Evolutionary conservation across 2,888 invertebrate species (phyloP).

Genomic region (Cryptocheilus praepositus): DNA sequence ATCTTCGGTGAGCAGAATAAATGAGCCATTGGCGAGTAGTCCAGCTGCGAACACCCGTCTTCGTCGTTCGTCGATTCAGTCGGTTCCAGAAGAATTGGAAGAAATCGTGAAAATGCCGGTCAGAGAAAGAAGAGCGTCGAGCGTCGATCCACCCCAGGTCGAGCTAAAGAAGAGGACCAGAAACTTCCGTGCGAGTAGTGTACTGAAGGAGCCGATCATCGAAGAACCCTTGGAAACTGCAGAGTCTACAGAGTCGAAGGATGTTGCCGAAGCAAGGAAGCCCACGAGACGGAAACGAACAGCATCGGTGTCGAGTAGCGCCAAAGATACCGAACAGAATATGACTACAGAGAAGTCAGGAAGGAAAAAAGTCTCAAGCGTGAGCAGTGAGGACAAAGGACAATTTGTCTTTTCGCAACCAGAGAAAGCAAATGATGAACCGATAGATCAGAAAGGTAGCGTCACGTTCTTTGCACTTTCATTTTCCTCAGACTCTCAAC

Average conservation of each 20-base stretch:
- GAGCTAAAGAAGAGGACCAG: conserved; percentile 51
- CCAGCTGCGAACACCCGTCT: conserved; percentile 53
- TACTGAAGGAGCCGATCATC: conserved; percentile 45
- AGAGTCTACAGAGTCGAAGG: conserved; percentile 13
- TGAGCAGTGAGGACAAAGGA: conserved; percentile 42
- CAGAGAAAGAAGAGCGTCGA: conserved; percentile 59
- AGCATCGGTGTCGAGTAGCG: conserved; percentile 28
- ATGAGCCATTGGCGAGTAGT: conserved; percentile 30
- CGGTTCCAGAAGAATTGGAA: conserved; percentile 65
- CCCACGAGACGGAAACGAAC: conserved; percentile 50
- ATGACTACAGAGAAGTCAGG: neutral
- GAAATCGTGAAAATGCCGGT: conserved; percentile 40
- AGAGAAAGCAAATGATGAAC: conserved; percentile 44
- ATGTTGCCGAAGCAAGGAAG: conserved; percentile 12
- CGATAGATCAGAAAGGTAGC: conserved; percentile 47
- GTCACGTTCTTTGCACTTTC: neutral
- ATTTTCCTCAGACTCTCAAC: neutral
- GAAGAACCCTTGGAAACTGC: conserved; percentile 43
- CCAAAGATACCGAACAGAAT: neutral
- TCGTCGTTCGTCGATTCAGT: conserved; percentile 60
- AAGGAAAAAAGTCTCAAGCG: conserved; percentile 40
- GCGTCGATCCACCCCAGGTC: conserved; percentile 52
- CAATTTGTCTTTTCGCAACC: conserved; percentile 59
- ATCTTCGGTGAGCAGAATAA: neutral
- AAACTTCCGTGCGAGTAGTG: conserved; percentile 44